Evolutionary conservation across 2,113 vertebrate species (phyloP).

Genomic region (Gymnorhina tibicen): DNA sequence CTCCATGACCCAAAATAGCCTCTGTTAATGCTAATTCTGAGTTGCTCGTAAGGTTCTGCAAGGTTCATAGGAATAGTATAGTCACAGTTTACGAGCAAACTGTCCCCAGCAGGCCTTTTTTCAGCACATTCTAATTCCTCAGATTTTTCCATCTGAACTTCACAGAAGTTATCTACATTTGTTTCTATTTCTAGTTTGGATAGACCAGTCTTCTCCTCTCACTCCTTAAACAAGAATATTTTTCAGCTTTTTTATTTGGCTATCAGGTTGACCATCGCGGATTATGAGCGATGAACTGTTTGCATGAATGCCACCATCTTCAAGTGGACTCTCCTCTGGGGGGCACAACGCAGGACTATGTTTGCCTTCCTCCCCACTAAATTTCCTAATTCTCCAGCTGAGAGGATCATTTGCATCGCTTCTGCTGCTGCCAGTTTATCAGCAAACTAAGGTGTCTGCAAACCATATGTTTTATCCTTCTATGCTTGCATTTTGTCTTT

Average conservation of each 20-base stretch:
- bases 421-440: neutral
- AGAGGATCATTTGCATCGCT: neutral
- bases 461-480: neutral
- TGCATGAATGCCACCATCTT: neutral
- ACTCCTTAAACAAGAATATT: neutral
- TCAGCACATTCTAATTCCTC: neutral
- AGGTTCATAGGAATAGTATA: neutral
- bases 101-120: neutral
- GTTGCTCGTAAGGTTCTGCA: neutral
- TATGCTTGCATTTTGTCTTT: neutral
- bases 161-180: neutral
- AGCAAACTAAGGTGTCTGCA: neutral
- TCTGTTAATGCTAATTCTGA: neutral
- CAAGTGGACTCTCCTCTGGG: neutral
- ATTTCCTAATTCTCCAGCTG: neutral
- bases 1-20: neutral
- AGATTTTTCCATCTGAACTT: neutral
- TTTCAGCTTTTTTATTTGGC: neutral
- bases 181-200: neutral
- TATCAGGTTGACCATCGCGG: neutral
- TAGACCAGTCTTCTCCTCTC: neutral
- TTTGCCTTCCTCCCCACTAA: neutral
- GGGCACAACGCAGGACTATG: accelerated
- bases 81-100: neutral
- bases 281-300: neutral